These are phyloP conservation scores for Brachynemurus nebulosus DNA, from an alignment of 2,888 invertebrate species.

Conservation along the genomic window DNA sequence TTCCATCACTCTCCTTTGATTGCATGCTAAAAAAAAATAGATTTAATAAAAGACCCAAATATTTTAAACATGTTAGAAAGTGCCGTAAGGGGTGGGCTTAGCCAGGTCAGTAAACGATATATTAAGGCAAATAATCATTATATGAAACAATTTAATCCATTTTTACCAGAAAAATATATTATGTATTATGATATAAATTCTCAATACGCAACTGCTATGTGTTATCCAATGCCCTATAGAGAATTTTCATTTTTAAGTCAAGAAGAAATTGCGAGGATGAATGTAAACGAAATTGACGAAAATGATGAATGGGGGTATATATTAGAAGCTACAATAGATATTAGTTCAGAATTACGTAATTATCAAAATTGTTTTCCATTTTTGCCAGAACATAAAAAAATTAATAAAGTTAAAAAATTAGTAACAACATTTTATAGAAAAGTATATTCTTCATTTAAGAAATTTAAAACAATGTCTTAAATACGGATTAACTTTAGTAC, in stretches of 20 bases:
- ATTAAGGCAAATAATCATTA: constrained; percentile 22
- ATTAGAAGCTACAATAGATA: constrained; percentile 24
- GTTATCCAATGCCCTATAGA: constrained; percentile 18
- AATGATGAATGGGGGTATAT: constrained; percentile 20
- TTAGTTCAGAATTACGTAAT: not conserved
- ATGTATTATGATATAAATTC: constrained; percentile 20
- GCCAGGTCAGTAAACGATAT: constrained; percentile 19
- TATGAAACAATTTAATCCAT: constrained; percentile 13
- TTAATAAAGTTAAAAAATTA: not conserved
- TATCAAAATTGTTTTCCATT: not conserved
- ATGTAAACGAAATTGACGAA: constrained; percentile 7
- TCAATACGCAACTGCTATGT: constrained; percentile 19
- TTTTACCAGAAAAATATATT: constrained; percentile 13
- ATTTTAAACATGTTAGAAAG: constrained; percentile 20
- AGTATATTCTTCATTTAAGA: constrained; percentile 5
- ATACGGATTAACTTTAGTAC: constrained; percentile 8
- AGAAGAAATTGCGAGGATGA: constrained; percentile 9
- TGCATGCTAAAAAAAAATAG: constrained; percentile 16
- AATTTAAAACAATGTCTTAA: constrained; percentile 6
- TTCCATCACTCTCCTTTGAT: constrained; percentile 17
- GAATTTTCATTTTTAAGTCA: constrained; percentile 18
- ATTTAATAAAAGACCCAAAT: constrained; percentile 18
- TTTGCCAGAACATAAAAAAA: not conserved
- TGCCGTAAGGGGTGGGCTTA: constrained; percentile 21
- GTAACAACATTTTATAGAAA: not conserved